Conservation (phyloP, 1,140 invertebrate genomes). For the Drosophila dunni region DNA sequence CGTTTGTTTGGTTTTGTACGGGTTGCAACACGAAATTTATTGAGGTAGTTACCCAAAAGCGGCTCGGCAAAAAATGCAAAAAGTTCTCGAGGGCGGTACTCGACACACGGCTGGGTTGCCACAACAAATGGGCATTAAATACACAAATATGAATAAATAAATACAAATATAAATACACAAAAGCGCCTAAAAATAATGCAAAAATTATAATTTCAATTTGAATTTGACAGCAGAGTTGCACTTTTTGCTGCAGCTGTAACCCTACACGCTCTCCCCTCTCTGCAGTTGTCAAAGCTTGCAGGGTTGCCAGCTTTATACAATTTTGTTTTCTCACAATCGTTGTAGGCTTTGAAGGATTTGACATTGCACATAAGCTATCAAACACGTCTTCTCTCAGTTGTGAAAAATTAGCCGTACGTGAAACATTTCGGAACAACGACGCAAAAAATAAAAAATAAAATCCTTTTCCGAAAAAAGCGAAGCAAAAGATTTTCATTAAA, state of each 20-base stretch:
- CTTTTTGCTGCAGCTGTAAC: too few species aligned
- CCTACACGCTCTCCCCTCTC: too few species aligned
- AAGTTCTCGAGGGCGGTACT: slow-evolving; percentile 27
- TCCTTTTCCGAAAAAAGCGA: slow-evolving; percentile 14
- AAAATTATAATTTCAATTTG: neutral
- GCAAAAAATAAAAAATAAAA: slow-evolving; percentile 3
- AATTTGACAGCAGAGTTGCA: too few species aligned
- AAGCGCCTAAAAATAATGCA: slow-evolving; percentile 2
- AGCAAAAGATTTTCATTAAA: slow-evolving; percentile 7
- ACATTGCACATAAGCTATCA: slow-evolving; percentile 16
- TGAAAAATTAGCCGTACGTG: slow-evolving; percentile 65
- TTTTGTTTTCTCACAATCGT: neutral
- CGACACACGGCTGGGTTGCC: slow-evolving; percentile 52
- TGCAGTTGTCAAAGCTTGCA: neutral
- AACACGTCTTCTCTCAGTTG: slow-evolving; percentile 38
- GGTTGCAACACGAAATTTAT: slow-evolving; percentile 76
- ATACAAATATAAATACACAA: too few species aligned
- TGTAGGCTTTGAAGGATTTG: slow-evolving; percentile 20
- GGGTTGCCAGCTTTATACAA: slow-evolving; percentile 8
- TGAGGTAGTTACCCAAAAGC: slow-evolving; percentile 69
- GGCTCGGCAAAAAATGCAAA: slow-evolving; percentile 56
- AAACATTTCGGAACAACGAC: slow-evolving; percentile 55
- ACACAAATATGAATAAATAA: neutral
- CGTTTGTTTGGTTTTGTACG: slow-evolving; percentile 51
- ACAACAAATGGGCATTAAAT: slow-evolving; percentile 66